Base-by-base conservation (phyloP, 2,113 vertebrate species). In the Vulpes lagopus region DNA sequence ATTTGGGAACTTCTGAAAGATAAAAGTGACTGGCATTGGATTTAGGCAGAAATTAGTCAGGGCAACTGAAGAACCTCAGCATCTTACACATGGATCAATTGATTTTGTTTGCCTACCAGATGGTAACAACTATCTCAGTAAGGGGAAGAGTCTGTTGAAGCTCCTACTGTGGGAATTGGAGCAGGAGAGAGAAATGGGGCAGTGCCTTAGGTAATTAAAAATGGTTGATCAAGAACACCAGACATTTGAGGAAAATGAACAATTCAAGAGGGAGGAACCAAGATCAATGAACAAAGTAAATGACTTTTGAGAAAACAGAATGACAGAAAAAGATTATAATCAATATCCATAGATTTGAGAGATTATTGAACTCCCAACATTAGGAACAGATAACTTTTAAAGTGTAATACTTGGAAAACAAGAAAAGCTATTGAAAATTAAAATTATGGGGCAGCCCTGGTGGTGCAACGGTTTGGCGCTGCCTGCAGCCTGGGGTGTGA, bases 1-100 rank as follows among this genome's bases (percentile, higher is more conserved):
- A 60, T 65, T 59, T 73, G 49, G 55, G 53, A 83, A 92, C 14
- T 87, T 96, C 80, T 92, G n/a, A 89, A 92, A 89, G 11, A 76
- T 32, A 69, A 94, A 79, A 32, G 5, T 6, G 74, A 49, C 51
- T 80, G 89, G 20, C 59, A 35, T 80, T 96, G n/a, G 51, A 62
- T 86, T 89, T 81, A 81, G 65, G 35, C 69, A 62, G n/a, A 22
- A 27, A 82, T 25, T 35, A 20, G 2, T 49, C 35, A 43, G 32
- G 20, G 22, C 59, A 85, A 23, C 11, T 35, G 5, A 57, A 79
- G 57, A 55, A 85, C 10, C 35, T 57, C 19, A 86, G n/a, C 10
- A 16, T 35, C 10, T 25, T 51, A 2, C 6, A 49, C 9, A 3
- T 60, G 32, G 35, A 59, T 15, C 23, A 38, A 1, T 23, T 53